These are phyloP conservation scores for Tachysurus vachellii DNA, from an alignment of 2,113 vertebrate genomes.

Conservation along the genomic window DNA sequence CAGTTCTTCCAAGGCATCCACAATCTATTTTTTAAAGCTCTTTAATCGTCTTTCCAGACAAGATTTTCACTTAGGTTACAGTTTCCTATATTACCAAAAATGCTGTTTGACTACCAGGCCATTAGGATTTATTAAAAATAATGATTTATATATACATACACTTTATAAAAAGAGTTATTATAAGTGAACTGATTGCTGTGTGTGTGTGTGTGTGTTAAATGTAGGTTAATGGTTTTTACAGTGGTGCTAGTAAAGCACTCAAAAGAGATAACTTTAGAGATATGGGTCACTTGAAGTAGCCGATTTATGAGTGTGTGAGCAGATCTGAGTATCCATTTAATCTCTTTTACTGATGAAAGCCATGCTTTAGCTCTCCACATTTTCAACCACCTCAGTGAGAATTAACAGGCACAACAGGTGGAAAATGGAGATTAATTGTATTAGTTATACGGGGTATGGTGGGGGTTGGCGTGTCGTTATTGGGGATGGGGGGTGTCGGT, in stretches of 20 bases:
- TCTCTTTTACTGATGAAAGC: slow-evolving; percentile 21
- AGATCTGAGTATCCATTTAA: slow-evolving; percentile 34
- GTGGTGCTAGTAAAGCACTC: too few relatives aligned
- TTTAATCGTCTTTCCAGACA: background rate
- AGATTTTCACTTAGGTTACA: background rate
- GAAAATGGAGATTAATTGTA: background rate
- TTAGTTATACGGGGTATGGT: background rate
- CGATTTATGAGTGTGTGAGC: background rate
- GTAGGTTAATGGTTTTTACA: background rate
- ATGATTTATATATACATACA: background rate
- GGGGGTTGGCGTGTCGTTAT: too few relatives aligned
- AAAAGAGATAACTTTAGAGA: too few relatives aligned
- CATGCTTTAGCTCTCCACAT: background rate
- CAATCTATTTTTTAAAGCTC: background rate
- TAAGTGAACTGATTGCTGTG: background rate
- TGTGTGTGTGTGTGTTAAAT: slow-evolving; percentile 3
- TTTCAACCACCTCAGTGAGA: slow-evolving; percentile 3
- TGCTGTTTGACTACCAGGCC: too few relatives aligned
- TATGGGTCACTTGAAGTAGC: too few relatives aligned
- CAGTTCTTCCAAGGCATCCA: background rate
- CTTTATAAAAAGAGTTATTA: background rate
- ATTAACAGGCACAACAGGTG: slow-evolving; percentile 13
- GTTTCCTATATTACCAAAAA: background rate
- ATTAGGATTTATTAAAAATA: background rate
- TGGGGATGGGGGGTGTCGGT: too few relatives aligned